A percentile compares a stretch with the other conserved stretches of the same genome.
These are phyloP conservation scores for Acanthochromis polyacanthus DNA, from an alignment of 2,113 vertebrate genomes.

Conservation along the genomic window DNA sequence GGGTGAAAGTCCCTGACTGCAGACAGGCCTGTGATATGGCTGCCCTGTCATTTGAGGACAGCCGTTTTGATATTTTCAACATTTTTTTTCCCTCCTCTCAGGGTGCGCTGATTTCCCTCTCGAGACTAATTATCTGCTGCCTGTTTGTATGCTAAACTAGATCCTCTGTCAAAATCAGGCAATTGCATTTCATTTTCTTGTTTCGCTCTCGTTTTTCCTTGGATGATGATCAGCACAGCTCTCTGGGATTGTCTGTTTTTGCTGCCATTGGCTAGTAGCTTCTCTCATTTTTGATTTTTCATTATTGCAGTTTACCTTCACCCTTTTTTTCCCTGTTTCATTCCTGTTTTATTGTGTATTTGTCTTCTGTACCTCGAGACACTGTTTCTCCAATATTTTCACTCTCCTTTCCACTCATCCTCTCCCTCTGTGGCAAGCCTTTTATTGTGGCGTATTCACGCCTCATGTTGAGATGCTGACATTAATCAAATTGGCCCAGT, in stretches of 20 bases:
- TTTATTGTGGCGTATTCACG: conserved; percentile 41
- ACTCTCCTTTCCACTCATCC: conserved; percentile 13
- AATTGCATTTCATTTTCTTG: conserved; percentile 32
- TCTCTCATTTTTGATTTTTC: conserved; percentile 4
- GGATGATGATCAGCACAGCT: conserved; percentile 42
- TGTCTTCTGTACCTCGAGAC: not conserved
- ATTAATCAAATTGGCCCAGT: conserved; percentile 80
- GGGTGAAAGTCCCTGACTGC: not conserved
- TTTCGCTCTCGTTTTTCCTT: conserved; percentile 44
- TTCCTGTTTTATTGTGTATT: not conserved
- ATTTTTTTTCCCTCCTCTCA: conserved; percentile 7
- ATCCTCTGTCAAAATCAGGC: conserved; percentile 50
- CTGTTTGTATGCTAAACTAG: conserved; percentile 62
- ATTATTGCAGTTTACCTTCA: conserved; percentile 1
- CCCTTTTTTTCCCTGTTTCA: not conserved
- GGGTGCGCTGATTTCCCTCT: conserved; percentile 54
- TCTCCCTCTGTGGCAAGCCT: conserved; percentile 17
- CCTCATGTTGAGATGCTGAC: conserved; percentile 51
- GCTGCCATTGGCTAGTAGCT: conserved; percentile 15
- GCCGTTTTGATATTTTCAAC: conserved; percentile 19
- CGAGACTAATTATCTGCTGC: conserved; percentile 73
- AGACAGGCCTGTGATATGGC: not conserved
- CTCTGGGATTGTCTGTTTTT: conserved; percentile 25
- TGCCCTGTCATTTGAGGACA: conserved; percentile 33
- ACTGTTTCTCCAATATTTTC: not conserved